Evolutionary conservation across 2,888 invertebrate genomes (phyloP).

Genomic region (Adelphocoris suturalis): DNA sequence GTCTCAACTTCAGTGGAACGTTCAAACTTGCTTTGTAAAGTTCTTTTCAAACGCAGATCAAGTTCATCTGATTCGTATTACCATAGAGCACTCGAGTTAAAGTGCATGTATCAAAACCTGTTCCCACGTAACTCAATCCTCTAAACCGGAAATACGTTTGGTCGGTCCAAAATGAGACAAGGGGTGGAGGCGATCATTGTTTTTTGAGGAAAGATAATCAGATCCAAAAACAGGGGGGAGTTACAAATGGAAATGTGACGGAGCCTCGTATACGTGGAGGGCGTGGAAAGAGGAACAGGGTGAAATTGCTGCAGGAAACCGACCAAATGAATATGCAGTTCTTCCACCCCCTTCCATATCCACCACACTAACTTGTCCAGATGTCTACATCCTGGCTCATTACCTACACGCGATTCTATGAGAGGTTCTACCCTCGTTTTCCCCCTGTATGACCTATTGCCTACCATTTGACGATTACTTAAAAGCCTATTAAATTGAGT

Average conservation of each 20-base stretch:
- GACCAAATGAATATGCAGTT: constrained; percentile 54
- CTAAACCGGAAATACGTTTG: constrained; percentile 62
- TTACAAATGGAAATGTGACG: constrained; percentile 21
- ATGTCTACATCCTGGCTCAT: constrained; percentile 49
- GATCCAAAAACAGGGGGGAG: constrained; percentile 57
- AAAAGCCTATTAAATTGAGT: constrained; percentile 45
- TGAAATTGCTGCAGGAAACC: constrained; percentile 41
- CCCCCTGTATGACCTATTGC: constrained; percentile 12
- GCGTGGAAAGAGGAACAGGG: constrained; percentile 46
- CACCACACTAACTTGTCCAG: constrained; percentile 25
- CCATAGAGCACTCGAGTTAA: no score
- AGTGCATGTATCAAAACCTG: not conserved
- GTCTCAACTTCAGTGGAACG: no score
- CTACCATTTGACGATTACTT: constrained; percentile 29
- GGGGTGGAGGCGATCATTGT: constrained; percentile 17
- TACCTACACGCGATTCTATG: constrained; percentile 49
- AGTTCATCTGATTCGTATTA: no score
- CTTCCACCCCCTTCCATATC: not conserved
- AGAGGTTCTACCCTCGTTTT: constrained; percentile 1
- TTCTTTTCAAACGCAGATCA: no score
- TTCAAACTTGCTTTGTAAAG: no score
- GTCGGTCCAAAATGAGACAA: not conserved
- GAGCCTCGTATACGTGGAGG: not conserved
- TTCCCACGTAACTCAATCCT: constrained; percentile 49
- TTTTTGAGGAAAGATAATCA: constrained; percentile 49